phyloP scores from a whole-genome alignment of 2,888 invertebrate species.

The Bombylius major region DNA sequence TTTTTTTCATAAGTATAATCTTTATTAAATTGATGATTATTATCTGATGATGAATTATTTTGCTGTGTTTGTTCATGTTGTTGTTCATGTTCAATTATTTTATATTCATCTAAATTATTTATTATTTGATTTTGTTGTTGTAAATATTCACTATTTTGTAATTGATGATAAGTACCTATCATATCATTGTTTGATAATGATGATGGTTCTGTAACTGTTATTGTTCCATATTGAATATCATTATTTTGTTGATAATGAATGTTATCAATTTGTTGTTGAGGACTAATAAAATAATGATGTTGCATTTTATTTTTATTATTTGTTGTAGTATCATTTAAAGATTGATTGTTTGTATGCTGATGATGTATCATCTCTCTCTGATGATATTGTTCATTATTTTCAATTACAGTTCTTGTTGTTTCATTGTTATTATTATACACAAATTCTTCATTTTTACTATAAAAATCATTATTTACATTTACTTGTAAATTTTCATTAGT shows the following conservation, averaged over 20 bases:
- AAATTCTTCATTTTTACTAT: not conserved
- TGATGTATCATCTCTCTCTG: too few species aligned
- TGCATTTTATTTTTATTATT: conserved; percentile 4
- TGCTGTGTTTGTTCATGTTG: not conserved
- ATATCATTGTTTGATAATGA: not conserved
- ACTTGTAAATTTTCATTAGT: too few species aligned
- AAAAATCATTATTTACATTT: not conserved
- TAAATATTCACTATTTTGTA: not conserved
- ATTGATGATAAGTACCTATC: not conserved
- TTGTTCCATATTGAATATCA: not conserved
- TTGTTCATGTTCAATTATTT: not conserved
- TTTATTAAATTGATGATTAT: too few species aligned
- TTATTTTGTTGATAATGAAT: too few species aligned
- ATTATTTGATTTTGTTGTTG: not conserved
- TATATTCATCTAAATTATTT: not conserved
- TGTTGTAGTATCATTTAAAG: not conserved
- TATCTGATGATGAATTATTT: too few species aligned
- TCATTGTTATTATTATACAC: not conserved
- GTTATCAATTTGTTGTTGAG: conserved; percentile 9
- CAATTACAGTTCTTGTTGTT: not conserved
- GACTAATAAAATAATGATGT: conserved; percentile 4
- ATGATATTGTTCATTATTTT: too few species aligned
- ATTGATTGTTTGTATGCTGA: too few species aligned
- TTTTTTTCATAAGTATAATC: too few species aligned
- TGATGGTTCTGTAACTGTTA: not conserved